Conservation (phyloP, 2,113 vertebrate species). For the Origma solitaria region DNA sequence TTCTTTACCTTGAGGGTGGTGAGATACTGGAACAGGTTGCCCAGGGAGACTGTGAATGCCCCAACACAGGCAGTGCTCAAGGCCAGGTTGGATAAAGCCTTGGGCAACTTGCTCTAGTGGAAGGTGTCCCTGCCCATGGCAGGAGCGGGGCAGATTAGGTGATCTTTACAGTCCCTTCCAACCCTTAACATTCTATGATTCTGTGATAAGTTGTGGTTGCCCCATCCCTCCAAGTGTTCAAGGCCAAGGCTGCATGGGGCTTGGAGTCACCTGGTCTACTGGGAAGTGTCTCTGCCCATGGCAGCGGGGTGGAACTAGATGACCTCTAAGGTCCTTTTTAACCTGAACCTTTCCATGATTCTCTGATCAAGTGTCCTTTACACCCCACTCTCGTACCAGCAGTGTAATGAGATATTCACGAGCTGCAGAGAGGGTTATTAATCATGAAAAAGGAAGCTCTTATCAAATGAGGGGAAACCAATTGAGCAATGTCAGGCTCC, state of each 20-base stretch:
- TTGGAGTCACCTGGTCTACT: neutral
- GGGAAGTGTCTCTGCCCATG: neutral
- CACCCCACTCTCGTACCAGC: neutral
- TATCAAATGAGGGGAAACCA: neutral
- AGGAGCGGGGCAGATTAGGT: neutral
- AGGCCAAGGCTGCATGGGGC: neutral
- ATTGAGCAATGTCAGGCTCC: neutral
- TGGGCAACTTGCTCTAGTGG: neutral
- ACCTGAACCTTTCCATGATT: neutral
- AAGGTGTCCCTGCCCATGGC: neutral
- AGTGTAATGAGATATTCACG: neutral
- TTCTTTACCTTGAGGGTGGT: neutral
- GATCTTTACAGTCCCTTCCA: neutral
- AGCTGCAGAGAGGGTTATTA: neutral
- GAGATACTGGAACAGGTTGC: neutral
- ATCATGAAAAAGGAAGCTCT: neutral
- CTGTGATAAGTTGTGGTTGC: neutral
- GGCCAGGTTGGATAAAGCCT: neutral
- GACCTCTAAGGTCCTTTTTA: neutral
- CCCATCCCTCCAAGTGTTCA: neutral
- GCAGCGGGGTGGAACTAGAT: neutral
- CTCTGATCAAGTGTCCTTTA: neutral
- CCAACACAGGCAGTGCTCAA: neutral
- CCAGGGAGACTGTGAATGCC: neutral
- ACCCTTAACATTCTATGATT: neutral